These are phyloP conservation scores for Diorhabda carinulata DNA, from an alignment of 1,140 invertebrate genomes.

Conservation along the genomic window DNA sequence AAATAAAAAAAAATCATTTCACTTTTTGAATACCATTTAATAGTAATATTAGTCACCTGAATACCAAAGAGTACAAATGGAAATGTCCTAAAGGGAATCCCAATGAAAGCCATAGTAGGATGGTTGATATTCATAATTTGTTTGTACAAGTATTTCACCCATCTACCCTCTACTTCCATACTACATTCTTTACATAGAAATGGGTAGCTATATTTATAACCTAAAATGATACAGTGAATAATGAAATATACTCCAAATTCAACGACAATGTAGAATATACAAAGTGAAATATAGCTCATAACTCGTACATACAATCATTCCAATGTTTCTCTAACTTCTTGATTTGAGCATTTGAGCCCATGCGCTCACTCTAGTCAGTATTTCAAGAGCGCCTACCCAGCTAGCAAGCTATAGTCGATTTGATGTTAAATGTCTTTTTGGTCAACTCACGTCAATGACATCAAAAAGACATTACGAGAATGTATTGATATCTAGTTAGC, in stretches of 20 bases:
- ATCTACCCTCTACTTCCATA: slow-evolving; percentile 56
- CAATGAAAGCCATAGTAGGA: slow-evolving; percentile 70
- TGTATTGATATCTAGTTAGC: no score
- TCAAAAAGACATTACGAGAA: no score
- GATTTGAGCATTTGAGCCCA: no score
- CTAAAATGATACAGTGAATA: slow-evolving; percentile 42
- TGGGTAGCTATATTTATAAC: slow-evolving; percentile 64
- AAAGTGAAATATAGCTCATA: not conserved
- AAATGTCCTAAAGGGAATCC: slow-evolving; percentile 57
- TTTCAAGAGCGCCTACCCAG: no score
- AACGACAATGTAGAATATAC: not conserved
- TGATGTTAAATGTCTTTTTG: no score
- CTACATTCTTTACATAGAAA: slow-evolving; percentile 61
- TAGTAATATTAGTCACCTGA: slow-evolving; percentile 51
- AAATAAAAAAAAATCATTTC: slow-evolving; percentile 4
- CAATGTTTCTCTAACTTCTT: no score
- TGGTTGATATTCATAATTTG: slow-evolving; percentile 69
- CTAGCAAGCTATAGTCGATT: no score
- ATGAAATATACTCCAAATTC: not conserved
- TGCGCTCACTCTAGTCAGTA: no score
- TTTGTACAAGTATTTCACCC: slow-evolving; percentile 68
- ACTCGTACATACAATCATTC: no score
- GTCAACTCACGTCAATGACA: no score
- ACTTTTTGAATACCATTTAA: not conserved
- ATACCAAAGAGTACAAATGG: slow-evolving; percentile 66